Conservation (phyloP, 2,888 invertebrate genomes). For the Drosophila barbarae region DNA sequence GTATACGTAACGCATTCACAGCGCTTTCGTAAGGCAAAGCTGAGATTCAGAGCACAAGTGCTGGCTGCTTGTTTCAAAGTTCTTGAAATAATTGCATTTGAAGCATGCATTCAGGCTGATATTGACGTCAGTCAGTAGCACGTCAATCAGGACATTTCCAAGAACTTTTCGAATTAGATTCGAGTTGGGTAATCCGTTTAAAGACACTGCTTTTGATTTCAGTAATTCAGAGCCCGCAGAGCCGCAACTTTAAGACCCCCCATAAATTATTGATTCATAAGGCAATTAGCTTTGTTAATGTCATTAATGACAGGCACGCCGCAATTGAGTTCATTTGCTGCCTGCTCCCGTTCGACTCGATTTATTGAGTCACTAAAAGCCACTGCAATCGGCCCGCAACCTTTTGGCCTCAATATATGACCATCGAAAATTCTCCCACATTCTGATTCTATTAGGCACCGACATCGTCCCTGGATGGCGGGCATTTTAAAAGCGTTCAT, state of each 20-base stretch:
- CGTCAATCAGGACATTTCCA: background rate
- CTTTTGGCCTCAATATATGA: slow-evolving; percentile 20
- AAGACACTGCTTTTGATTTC: background rate
- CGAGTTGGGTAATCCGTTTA: slow-evolving; percentile 8
- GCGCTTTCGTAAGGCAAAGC: slow-evolving; percentile 16
- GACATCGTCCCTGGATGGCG: slow-evolving; percentile 1
- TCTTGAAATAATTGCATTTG: slow-evolving; percentile 23
- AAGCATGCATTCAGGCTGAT: background rate
- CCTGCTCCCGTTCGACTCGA: slow-evolving; percentile 7
- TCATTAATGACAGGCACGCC: slow-evolving; percentile 44
- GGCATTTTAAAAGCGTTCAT: slow-evolving; percentile 33
- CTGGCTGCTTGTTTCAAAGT: slow-evolving; percentile 6
- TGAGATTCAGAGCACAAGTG: slow-evolving; percentile 4
- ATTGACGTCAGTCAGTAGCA: slow-evolving; percentile 29
- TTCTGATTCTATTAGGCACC: slow-evolving; percentile 23
- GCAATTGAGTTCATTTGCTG: slow-evolving; percentile 24
- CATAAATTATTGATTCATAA: slow-evolving; percentile 32
- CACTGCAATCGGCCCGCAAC: slow-evolving; percentile 21
- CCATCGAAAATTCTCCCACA: slow-evolving; percentile 14
- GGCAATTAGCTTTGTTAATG: slow-evolving; percentile 54
- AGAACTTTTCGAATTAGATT: background rate
- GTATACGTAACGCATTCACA: slow-evolving; percentile 30
- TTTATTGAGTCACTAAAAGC: slow-evolving; percentile 34
- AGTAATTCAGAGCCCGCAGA: background rate
- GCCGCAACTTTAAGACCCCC: slow-evolving; percentile 2